Percentiles rank a stretch among this genome's conserved stretches.
Evolutionary conservation across 2,113 vertebrate genomes (phyloP).

Genomic region (Lepus americanus): DNA sequence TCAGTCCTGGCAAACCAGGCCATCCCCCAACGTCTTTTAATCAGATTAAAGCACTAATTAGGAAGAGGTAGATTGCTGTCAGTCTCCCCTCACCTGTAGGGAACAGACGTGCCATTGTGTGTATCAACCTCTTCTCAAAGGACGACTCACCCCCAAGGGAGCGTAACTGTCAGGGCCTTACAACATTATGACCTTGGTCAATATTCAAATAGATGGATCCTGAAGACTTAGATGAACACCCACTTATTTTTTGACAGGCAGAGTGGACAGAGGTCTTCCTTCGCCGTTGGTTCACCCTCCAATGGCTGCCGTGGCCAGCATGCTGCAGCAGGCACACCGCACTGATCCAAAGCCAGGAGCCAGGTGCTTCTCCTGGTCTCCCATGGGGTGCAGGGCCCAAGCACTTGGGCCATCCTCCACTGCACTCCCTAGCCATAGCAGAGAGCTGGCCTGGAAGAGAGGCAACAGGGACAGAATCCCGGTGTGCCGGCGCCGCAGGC

Average conservation of each 20-base stretch:
- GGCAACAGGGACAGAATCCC: no score
- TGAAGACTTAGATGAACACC: neutral
- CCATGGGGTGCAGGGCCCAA: no score
- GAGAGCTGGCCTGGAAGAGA: no score
- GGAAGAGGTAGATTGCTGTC: neutral
- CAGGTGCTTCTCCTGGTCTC: no score
- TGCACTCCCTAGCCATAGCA: no score
- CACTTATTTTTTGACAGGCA: neutral
- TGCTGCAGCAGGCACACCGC: no score
- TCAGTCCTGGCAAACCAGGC: neutral
- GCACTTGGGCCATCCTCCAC: no score
- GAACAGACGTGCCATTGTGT: constrained; percentile 21
- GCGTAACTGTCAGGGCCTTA: neutral
- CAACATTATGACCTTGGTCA: neutral
- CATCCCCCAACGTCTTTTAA: neutral
- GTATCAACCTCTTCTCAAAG: neutral
- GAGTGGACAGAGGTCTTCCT: no score
- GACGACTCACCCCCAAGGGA: neutral
- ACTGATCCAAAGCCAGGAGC: no score
- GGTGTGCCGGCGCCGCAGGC: no score
- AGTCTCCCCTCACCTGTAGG: neutral
- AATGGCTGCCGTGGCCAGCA: no score
- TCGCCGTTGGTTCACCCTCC: no score
- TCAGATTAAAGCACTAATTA: constrained; percentile 32
- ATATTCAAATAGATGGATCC: neutral